phyloP scores from a whole-genome alignment of 1,140 invertebrate genomes.

The Anadara kagoshimensis region DNA sequence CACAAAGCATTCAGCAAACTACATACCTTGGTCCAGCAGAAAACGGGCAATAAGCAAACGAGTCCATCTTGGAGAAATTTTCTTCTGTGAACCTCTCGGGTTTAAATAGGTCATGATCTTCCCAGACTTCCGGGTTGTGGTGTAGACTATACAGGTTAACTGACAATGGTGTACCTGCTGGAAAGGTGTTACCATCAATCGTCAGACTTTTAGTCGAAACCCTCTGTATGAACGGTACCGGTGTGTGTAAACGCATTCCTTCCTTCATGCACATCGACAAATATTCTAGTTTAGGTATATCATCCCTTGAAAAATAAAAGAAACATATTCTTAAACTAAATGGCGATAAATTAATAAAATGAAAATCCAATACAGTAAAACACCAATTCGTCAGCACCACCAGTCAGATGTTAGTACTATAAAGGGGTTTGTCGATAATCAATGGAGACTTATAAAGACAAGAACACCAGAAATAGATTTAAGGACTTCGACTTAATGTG shows the following conservation, averaged over 20 bases:
- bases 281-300: slow-evolving; percentile 64
- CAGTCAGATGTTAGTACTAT: slow-evolving; percentile 45
- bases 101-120: slow-evolving; percentile 40
- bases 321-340: too few relatives aligned
- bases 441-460: too few relatives aligned
- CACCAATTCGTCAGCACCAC: slow-evolving; percentile 16
- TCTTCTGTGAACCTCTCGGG: slow-evolving; percentile 58
- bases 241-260: slow-evolving; percentile 66
- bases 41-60: slow-evolving; percentile 65
- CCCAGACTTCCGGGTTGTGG: slow-evolving; percentile 50
- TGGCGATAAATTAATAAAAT: background rate
- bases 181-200: slow-evolving; percentile 57
- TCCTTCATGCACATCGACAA: slow-evolving; percentile 72
- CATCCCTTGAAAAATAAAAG: slow-evolving; percentile 45
- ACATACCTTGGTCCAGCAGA: slow-evolving; percentile 64
- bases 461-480: too few relatives aligned
- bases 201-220: slow-evolving; percentile 79
- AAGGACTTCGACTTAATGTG: too few relatives aligned
- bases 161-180: slow-evolving; percentile 41
- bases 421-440: too few relatives aligned
- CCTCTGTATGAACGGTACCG: slow-evolving; percentile 76
- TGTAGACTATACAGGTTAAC: slow-evolving; percentile 42
- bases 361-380: background rate
- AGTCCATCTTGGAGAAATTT: slow-evolving; percentile 46
- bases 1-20: background rate